These are phyloP conservation scores for Ivindomyrus marchei DNA, from an alignment of 2,113 vertebrate genomes.

Conservation along the genomic window DNA sequence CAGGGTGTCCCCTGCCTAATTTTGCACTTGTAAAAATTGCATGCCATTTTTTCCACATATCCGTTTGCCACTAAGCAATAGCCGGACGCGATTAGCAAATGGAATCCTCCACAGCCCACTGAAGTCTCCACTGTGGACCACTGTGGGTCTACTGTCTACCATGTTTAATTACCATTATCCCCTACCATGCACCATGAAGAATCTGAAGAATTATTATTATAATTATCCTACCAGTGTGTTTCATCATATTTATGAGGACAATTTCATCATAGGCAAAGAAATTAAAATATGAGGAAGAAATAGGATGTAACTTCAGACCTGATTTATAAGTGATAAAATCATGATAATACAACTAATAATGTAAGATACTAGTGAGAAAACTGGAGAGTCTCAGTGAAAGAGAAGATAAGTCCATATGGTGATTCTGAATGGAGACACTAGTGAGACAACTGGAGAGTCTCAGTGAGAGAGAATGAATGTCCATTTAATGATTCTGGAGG, in stretches of 20 bases:
- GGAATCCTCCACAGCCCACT: background rate
- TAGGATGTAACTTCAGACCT: background rate
- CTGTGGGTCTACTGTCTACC: background rate
- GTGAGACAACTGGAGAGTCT: background rate
- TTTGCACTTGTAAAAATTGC: background rate
- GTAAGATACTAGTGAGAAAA: background rate
- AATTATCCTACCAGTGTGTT: background rate
- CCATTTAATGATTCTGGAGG: background rate
- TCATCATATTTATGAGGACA: background rate
- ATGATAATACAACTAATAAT: background rate
- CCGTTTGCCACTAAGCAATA: background rate
- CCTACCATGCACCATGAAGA: background rate
- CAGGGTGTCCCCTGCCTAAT: background rate
- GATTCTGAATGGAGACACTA: background rate
- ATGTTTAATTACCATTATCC: background rate
- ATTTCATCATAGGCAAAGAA: background rate
- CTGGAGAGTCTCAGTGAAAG: background rate
- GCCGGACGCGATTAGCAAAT: background rate
- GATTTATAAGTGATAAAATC: background rate
- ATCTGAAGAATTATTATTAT: background rate
- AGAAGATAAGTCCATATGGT: background rate
- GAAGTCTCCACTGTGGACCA: background rate
- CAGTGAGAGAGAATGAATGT: background rate
- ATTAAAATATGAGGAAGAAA: background rate
- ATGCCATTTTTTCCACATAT: background rate